These are phyloP conservation scores for Augiades crinisus DNA, from an alignment of 2,888 invertebrate species.

Conservation along the genomic window DNA sequence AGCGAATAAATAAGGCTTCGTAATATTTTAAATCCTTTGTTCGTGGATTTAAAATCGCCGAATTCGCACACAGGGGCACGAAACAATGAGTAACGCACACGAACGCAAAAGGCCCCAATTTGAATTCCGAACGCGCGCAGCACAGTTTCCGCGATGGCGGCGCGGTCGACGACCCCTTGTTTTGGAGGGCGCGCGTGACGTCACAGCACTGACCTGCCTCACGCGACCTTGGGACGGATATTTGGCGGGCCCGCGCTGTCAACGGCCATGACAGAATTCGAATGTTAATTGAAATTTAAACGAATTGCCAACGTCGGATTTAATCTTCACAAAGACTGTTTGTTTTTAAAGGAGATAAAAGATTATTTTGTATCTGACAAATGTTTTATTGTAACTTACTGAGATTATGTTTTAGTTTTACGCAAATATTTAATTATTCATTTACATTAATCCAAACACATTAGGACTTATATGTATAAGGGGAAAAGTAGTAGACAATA, in stretches of 20 bases:
- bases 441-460: no score
- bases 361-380: no score
- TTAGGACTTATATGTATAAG: no score
- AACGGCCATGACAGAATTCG: conserved; percentile 21
- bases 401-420: no score
- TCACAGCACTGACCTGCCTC: conserved; percentile 74
- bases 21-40: conserved; percentile 17
- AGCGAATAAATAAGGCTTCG: conserved; percentile 1
- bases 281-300: conserved; percentile 18
- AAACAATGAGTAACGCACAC: conserved; percentile 53
- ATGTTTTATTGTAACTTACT: no score
- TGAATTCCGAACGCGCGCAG: conserved; percentile 75
- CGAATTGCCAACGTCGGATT: no score
- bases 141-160: conserved; percentile 76
- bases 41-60: conserved; percentile 34
- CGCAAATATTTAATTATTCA: no score
- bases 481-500: no score
- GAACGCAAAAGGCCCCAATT: conserved; percentile 64
- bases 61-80: conserved; percentile 37
- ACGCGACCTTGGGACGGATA: conserved; percentile 66
- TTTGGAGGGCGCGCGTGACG: conserved; percentile 78
- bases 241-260: conserved; percentile 43
- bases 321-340: no score
- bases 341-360: no score
- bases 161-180: conserved; percentile 67